Percentiles rank a stretch among this genome's conserved stretches.
Conservation (phyloP, 2,888 invertebrate genomes). For the Melieria picta region DNA sequence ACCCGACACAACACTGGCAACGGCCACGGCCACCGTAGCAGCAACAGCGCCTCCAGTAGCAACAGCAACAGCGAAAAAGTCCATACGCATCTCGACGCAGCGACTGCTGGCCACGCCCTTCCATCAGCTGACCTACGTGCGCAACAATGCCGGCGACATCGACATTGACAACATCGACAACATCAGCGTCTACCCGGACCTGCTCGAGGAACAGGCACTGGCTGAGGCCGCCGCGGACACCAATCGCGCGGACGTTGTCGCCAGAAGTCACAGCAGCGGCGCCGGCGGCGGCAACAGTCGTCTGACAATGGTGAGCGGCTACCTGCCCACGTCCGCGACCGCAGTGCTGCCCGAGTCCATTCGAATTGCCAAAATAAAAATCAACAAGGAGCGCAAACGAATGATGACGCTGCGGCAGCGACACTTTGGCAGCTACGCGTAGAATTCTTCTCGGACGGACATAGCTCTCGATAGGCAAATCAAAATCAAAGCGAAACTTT, state of each 20-base stretch:
- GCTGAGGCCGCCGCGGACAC: constrained; percentile 30
- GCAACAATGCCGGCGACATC: constrained; percentile 58
- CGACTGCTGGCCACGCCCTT: constrained; percentile 57
- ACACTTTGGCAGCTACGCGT: constrained; percentile 43
- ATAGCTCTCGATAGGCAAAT: no score
- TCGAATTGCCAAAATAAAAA: constrained; percentile 59
- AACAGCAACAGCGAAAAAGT: constrained; percentile 47
- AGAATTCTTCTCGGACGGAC: constrained; percentile 34
- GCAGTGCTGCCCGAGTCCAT: constrained; percentile 59
- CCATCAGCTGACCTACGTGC: constrained; percentile 57
- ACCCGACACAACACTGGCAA: constrained; percentile 21
- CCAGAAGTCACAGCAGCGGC: not conserved
- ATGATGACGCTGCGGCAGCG: constrained; percentile 50
- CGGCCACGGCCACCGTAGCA: constrained; percentile 22
- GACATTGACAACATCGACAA: constrained; percentile 61
- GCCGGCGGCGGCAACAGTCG: constrained; percentile 47
- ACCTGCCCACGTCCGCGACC: constrained; percentile 59
- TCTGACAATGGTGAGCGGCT: constrained; percentile 56
- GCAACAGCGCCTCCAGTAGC: constrained; percentile 8
- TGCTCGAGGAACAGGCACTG: constrained; percentile 46
- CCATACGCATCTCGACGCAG: constrained; percentile 55
- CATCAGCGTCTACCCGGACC: constrained; percentile 59
- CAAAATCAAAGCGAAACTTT: no score
- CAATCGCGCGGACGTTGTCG: constrained; percentile 14
- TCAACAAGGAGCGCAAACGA: constrained; percentile 56